Percentiles rank a stretch among this genome's conserved stretches.
These are phyloP conservation scores for Cnemophilus loriae DNA, from an alignment of 2,113 vertebrate genomes.

Conservation along the genomic window DNA sequence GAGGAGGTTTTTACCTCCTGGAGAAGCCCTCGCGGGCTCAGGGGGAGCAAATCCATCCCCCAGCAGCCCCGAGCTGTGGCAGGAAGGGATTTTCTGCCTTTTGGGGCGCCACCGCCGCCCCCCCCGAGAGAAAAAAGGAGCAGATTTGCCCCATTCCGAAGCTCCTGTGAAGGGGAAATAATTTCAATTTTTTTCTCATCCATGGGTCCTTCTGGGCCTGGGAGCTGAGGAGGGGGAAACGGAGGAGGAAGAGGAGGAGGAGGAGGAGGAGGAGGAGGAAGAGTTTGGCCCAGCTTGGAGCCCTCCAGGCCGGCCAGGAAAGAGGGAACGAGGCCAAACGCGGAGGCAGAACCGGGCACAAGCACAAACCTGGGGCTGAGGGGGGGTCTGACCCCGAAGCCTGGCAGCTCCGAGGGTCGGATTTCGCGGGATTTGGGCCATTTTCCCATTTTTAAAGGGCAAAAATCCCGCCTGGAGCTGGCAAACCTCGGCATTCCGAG, in stretches of 20 bases:
- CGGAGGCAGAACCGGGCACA: not conserved
- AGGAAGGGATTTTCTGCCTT: not conserved
- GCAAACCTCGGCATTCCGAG: not conserved
- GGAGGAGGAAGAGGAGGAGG: not conserved
- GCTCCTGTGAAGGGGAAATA: accelerated
- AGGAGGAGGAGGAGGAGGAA: not conserved
- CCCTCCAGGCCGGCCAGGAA: not conserved
- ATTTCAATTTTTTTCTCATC: not conserved
- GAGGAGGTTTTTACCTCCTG: not conserved
- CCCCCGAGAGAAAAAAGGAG: not conserved
- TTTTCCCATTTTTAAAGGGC: not conserved
- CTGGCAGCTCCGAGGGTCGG: not conserved
- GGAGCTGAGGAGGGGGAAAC: too few species aligned
- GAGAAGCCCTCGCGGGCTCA: not conserved
- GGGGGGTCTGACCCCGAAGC: not conserved
- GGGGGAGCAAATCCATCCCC: not conserved
- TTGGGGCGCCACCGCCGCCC: not conserved
- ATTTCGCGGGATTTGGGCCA: not conserved
- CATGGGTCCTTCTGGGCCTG: not conserved
- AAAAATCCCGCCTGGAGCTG: not conserved
- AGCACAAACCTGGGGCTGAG: not conserved
- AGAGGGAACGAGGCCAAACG: not conserved
- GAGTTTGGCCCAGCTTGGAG: not conserved
- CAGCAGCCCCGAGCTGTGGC: not conserved
- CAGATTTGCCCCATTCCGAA: not conserved